Evolutionary conservation across 2,797 vertebrate species (phyloP).

Genomic region (Borostomias antarcticus): DNA sequence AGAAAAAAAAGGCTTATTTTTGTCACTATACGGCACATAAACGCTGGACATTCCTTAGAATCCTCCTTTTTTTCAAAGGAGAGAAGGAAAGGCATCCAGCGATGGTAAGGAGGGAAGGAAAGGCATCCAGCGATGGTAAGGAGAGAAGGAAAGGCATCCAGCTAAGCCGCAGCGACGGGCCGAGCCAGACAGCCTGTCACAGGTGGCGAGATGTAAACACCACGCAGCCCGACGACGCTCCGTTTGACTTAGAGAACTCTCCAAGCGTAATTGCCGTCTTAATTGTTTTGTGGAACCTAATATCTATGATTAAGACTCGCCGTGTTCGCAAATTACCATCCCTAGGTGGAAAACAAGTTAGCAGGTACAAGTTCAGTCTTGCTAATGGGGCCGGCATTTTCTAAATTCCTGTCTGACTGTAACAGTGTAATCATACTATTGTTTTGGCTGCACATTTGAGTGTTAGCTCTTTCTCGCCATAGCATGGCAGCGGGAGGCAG

Average conservation of each 20-base stretch:
- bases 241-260: slow-evolving; percentile 38
- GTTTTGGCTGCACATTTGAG: slow-evolving; percentile 38
- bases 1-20: slow-evolving; percentile 37
- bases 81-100: not conserved
- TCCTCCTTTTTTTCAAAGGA: not conserved
- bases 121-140: not conserved
- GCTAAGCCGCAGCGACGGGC: slow-evolving; percentile 14
- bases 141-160: not conserved
- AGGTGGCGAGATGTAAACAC: slow-evolving; percentile 29
- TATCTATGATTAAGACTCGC: slow-evolving; percentile 40
- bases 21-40: slow-evolving; percentile 14
- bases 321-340: slow-evolving; percentile 39
- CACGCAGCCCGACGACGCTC: slow-evolving; percentile 7
- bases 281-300: slow-evolving; percentile 43
- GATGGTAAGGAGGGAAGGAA: not conserved
- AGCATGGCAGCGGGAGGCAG: not conserved
- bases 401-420: slow-evolving; percentile 30
- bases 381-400: slow-evolving; percentile 42
- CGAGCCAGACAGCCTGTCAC: slow-evolving; percentile 22
- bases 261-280: slow-evolving; percentile 38
- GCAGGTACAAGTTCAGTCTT: slow-evolving; percentile 19
- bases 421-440: slow-evolving; percentile 49
- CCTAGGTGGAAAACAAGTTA: slow-evolving; percentile 42
- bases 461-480: slow-evolving; percentile 29
- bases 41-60: slow-evolving; percentile 38